phyloP scores from a whole-genome alignment of 1,140 invertebrate genomes.

The Pseudomyrmex concolor region DNA sequence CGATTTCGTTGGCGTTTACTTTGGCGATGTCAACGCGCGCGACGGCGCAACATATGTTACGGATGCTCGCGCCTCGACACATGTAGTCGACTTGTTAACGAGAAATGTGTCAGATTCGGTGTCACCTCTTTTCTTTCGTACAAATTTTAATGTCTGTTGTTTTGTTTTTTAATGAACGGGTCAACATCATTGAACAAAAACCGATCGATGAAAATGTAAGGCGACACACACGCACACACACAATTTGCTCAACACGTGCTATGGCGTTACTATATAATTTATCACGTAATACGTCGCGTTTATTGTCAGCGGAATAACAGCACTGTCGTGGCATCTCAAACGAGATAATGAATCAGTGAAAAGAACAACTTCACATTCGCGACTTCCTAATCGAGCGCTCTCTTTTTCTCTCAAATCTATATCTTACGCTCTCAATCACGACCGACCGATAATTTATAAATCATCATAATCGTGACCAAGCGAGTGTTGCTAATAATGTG shows the following conservation, averaged over 20 bases:
- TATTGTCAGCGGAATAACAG: conserved; percentile 32
- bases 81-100: not conserved
- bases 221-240: conserved; percentile 12
- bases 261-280: not conserved
- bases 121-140: not conserved
- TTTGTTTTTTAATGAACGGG: too few species aligned
- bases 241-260: too few species aligned
- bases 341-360: not conserved
- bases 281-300: conserved; percentile 25
- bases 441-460: not conserved
- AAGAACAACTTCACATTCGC: not conserved
- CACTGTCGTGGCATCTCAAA: not conserved
- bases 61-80: not conserved
- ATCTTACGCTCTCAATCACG: not conserved
- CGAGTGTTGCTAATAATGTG: not conserved
- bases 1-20: conserved; percentile 9
- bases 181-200: not conserved
- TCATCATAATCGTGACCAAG: not conserved
- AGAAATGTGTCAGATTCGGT: not conserved
- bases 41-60: conserved; percentile 22
- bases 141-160: not conserved
- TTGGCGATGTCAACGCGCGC: not conserved
- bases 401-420: not conserved
- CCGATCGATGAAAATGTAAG: conserved; percentile 21
- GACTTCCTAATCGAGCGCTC: too few species aligned